Evolutionary conservation across 2,113 vertebrate species (phyloP).

Genomic region (Rhadina sibilatrix): DNA sequence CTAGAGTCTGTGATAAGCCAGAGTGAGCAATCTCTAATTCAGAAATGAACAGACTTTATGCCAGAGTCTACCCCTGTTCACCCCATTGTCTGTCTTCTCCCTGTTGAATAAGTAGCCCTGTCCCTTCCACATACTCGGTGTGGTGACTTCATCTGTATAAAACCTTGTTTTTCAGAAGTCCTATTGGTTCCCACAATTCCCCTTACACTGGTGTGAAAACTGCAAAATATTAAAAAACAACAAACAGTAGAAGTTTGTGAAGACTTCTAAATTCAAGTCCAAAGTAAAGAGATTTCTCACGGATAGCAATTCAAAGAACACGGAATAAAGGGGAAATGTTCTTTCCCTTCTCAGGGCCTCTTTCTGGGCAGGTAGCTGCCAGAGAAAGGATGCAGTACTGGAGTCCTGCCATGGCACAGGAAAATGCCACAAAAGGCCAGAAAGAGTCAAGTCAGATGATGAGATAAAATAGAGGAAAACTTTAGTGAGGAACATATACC

Average conservation of each 20-base stretch:
- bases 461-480: background rate
- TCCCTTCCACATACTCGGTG: background rate
- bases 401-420: background rate
- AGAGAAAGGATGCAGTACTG: background rate
- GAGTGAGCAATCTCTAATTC: background rate
- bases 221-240: background rate
- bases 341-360: background rate
- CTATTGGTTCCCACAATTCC: background rate
- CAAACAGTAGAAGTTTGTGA: background rate
- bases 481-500: background rate
- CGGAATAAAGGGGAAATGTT: background rate
- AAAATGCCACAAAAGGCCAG: background rate
- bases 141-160: background rate
- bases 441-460: background rate
- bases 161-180: background rate
- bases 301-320: background rate
- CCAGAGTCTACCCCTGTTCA: background rate
- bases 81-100: background rate
- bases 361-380: background rate
- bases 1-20: background rate
- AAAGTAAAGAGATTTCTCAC: background rate
- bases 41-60: background rate
- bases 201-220: background rate
- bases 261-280: background rate
- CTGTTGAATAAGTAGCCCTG: background rate